These are phyloP conservation scores for Megaustenia siamemsis DNA, from an alignment of 2,888 invertebrate genomes.

Conservation along the genomic window DNA sequence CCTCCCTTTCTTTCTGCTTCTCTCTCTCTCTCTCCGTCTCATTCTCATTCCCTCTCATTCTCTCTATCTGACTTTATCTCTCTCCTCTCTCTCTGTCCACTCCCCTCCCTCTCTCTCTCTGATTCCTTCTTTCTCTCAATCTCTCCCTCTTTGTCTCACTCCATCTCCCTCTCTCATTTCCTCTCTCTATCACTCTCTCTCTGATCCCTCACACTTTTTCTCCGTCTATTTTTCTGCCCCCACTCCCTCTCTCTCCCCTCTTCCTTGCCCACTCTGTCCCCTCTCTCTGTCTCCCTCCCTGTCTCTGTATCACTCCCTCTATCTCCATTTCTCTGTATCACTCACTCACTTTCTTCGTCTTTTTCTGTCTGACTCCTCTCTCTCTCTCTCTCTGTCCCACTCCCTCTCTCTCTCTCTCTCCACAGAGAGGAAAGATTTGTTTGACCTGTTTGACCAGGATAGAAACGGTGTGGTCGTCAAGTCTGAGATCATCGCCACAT, in stretches of 20 bases:
- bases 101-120: neutral
- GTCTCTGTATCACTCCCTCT: conserved; percentile 10
- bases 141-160: too few species aligned
- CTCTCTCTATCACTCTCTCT: too few species aligned
- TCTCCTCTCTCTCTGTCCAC: neutral
- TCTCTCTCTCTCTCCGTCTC: conserved; percentile 37
- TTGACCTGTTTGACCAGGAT: conserved; percentile 12
- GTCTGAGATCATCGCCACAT: neutral
- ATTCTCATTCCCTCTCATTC: conserved; percentile 23
- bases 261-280: neutral
- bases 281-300: conserved; percentile 12
- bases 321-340: neutral
- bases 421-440: conserved; percentile 8
- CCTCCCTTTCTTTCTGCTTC: conserved; percentile 14
- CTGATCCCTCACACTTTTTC: neutral
- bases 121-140: neutral
- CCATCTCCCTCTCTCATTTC: too few species aligned
- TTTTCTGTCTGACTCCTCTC: neutral
- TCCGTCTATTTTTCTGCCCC: neutral
- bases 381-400: neutral
- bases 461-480: neutral
- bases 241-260: neutral
- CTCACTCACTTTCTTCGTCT: neutral
- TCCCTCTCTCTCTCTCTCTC: neutral
- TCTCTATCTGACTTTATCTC: neutral